Evolutionary conservation across 2,888 invertebrate genomes (phyloP), one percentile per base, ranked within the genome.

Genomic region (Lapara coniferarum): DNA sequence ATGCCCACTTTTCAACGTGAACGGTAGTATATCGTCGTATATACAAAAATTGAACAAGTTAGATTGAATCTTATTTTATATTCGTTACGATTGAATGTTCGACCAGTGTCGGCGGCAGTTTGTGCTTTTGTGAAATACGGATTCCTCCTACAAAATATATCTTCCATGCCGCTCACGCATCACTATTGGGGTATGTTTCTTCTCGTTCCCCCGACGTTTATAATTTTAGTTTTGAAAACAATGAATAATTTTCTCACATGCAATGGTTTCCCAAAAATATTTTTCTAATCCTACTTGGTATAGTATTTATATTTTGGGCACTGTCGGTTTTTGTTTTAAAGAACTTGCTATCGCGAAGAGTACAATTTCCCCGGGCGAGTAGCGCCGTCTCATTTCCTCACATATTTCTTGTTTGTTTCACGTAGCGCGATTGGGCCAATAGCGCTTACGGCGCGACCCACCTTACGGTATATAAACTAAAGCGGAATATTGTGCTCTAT

Each of bases 361-460:
- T 70, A n/a, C 49, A 25, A 49, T 10, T 69, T 51, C 19, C n/a
- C 52, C 75, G 75, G 73, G 73, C 74, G 78, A 79, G 74, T 91
- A 84, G 81, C 82, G 83, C 89, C 75, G 72, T 93, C 93, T 89
- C 92, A 80, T 85, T 93, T 87, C 74, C 88, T 86, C 92, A 78
- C 85, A 85, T 89, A 88, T 88, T 87, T 89, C 90, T 90, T 92
- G 92, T 91, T 92, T 92, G 92, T 92, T 92, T 92, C 91, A 90
- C 88, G 88, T 89, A 77, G 82, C 83, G 84, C 88, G 83, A 92
- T 92, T 92, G 92, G 92, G 90, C 93, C 93, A 92, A 92, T 92
- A 84, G 92, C 91, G 85, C 89, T 90, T 89, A 90, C 89, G 93
- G 90, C 88, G 90, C 93, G 89, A 89, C 93, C 93, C 93, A 91